Evolutionary conservation across 2,888 invertebrate species (phyloP), one percentile per base, ranked within the genome.

Genomic region (Leptogaster cylindrica): DNA sequence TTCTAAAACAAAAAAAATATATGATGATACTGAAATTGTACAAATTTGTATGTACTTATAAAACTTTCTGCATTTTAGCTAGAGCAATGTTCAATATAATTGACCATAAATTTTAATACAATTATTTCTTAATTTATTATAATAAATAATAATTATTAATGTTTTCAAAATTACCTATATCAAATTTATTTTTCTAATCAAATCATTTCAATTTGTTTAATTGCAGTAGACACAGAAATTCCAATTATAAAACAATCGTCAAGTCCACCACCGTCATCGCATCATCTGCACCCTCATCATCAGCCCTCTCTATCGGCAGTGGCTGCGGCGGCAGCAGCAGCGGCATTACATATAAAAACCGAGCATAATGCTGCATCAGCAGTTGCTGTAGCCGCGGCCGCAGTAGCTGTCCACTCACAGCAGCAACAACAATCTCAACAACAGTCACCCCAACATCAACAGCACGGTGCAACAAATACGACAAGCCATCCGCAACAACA

Each of bases 211-310:
- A 7, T 46, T 46, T 23, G 3, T 44, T 16, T 74, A 70, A 71
- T 68, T 48, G 46, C 71, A 77, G 61, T 74, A 79, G 81, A 81
- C 75, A 81, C 81, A 67, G 81, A 81, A 79, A 81, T 81, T 78
- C 81, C 81, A 76, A 77, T 79, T 73, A 80, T 80, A 48, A 80
- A 81, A 74, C 81, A 81, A 76, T 81, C 81, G 72, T 77, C 80
- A 73, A 81, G 81, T 76, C 81, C 81, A 71, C 78, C 77, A 73
- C 81, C 81, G 71, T 74, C 76, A 69, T 74, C 77, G 69, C 77
- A 76, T 66, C 78, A 75, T 65, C 75, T 74, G 51, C 75, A 74
- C 52, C 76, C 73, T n/a, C 75, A 75, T 71, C 77, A 76, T 70
- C 77, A 72, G 52, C 70, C 72, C 55, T 70, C 72, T 50, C 55